Conservation (phyloP, 1,140 invertebrate genomes). For the Drosophila pandora region DNA sequence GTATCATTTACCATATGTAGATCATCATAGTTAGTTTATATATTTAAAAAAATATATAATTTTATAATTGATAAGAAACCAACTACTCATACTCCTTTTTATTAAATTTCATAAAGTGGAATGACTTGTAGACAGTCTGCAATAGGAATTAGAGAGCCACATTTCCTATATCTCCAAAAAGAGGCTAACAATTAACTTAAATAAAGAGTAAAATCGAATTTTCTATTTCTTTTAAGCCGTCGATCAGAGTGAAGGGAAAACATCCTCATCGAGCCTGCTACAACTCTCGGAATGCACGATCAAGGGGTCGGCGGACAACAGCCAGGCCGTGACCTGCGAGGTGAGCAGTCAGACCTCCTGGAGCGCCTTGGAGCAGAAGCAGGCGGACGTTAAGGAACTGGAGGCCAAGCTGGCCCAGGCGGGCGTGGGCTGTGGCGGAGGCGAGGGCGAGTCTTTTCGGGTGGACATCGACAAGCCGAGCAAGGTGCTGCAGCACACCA, state of each 20-base stretch:
- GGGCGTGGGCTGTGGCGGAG: background rate
- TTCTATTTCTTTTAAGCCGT: background rate
- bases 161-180: no score
- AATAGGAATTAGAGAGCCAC: no score
- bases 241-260: background rate
- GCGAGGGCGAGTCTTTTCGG: no score
- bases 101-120: no score
- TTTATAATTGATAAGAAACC: no score
- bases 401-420: conserved; percentile 5
- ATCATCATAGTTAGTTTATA: no score
- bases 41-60: no score
- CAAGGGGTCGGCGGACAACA: background rate
- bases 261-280: conserved; percentile 24
- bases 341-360: conserved; percentile 47
- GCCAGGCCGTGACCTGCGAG: conserved; percentile 30
- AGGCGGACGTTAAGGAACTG: background rate
- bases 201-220: no score
- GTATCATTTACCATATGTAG: no score
- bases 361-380: conserved; percentile 13
- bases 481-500: conserved; percentile 43
- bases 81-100: no score
- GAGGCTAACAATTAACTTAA: no score
- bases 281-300: conserved; percentile 42
- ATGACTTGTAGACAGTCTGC: no score
- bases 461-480: conserved; percentile 15